phyloP scores from a whole-genome alignment of 1,140 invertebrate genomes.

The Prorops nasuta region DNA sequence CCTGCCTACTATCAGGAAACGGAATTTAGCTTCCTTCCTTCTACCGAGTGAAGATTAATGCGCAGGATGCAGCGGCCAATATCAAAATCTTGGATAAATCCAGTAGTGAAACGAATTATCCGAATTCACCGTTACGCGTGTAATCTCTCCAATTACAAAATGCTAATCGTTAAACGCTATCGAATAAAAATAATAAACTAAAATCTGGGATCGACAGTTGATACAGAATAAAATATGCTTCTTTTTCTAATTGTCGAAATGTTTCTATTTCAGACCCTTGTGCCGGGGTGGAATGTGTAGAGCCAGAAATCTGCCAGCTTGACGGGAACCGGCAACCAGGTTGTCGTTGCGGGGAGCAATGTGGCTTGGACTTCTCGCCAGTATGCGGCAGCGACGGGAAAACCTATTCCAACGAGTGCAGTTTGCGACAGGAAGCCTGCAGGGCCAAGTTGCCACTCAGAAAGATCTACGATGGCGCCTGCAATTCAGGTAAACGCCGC shows the following conservation, averaged over 20 bases:
- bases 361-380: conserved; percentile 75
- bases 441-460: conserved; percentile 68
- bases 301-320: conserved; percentile 80
- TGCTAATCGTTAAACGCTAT: too few species aligned
- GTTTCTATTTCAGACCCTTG: conserved; percentile 87
- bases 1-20: conserved; percentile 42
- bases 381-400: conserved; percentile 84
- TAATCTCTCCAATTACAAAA: too few species aligned
- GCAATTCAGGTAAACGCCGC: conserved; percentile 70
- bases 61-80: too few species aligned
- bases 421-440: conserved; percentile 74
- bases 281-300: conserved; percentile 69
- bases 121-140: too few species aligned
- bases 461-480: conserved; percentile 78
- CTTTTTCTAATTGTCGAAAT: too few species aligned
- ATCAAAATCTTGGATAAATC: too few species aligned
- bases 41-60: conserved; percentile 48
- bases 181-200: too few species aligned
- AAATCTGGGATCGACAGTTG: too few species aligned
- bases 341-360: conserved; percentile 78
- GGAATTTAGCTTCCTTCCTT: conserved; percentile 52
- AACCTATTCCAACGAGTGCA: conserved; percentile 85
- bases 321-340: conserved; percentile 74
- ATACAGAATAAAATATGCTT: too few species aligned
- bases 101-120: too few species aligned